phyloP scores from a whole-genome alignment of 2,113 vertebrate species.

The Psettodes erumei region DNA sequence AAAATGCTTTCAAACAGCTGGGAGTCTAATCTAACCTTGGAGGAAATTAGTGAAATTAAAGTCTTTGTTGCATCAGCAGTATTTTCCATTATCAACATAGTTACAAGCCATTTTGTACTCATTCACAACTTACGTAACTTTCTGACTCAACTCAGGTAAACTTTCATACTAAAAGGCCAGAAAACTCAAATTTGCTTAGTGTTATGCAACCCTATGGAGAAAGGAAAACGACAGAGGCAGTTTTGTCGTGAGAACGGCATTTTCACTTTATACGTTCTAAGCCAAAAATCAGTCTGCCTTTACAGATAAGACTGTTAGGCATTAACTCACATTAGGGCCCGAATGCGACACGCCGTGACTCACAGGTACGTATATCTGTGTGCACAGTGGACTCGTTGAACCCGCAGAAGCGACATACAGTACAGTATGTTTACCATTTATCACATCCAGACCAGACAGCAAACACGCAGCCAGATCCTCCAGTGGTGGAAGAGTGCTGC shows the following conservation, averaged over 20 bases:
- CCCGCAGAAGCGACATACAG: constrained; percentile 3
- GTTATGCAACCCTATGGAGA: constrained; percentile 13
- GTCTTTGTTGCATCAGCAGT: neutral
- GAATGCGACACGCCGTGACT: neutral
- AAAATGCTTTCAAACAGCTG: neutral
- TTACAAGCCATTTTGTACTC: neutral
- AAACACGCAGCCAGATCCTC: constrained; percentile 44
- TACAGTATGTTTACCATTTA: constrained; percentile 33
- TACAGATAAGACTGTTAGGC: constrained; percentile 43
- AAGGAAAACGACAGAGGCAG: neutral
- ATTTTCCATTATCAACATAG: neutral
- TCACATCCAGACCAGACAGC: constrained; percentile 56
- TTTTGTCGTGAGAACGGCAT: neutral
- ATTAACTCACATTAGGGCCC: constrained; percentile 48
- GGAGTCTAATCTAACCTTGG: neutral
- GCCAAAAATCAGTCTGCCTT: constrained; percentile 21
- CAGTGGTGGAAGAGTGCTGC: neutral
- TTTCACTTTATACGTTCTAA: neutral
- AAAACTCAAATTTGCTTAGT: neutral
- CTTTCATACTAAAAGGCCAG: neutral
- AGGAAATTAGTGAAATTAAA: neutral
- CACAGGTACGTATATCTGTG: neutral
- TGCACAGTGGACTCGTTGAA: constrained; percentile 5
- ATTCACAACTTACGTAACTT: neutral
- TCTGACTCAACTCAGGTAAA: neutral